These are phyloP conservation scores for Lordiphosa collinella DNA, from an alignment of 1,140 invertebrate species.

Conservation along the genomic window DNA sequence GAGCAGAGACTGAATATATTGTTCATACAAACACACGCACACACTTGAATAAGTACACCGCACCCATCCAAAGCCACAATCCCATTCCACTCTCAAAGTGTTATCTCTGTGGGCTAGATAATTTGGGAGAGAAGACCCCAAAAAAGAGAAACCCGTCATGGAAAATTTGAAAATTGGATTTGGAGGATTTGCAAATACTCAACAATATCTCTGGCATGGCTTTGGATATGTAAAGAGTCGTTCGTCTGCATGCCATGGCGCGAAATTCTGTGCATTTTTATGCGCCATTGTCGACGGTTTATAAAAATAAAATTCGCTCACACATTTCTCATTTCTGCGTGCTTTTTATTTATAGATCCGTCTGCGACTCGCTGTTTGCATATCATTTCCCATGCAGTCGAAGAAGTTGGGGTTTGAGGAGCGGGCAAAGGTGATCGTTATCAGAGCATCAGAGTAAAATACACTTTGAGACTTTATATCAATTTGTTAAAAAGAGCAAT, in stretches of 20 bases:
- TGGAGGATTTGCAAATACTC: slow-evolving; percentile 12
- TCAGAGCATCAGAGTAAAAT: slow-evolving; percentile 9
- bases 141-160: slow-evolving; percentile 42
- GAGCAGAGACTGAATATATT: slow-evolving; percentile 45
- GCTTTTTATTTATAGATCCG: slow-evolving; percentile 59
- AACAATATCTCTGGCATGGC: slow-evolving; percentile 12
- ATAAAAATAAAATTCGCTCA: slow-evolving; percentile 54
- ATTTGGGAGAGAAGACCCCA: slow-evolving; percentile 22
- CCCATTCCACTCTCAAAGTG: slow-evolving; percentile 4
- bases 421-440: slow-evolving; percentile 27
- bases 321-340: slow-evolving; percentile 55
- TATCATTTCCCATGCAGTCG: slow-evolving; percentile 70
- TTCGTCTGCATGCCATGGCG: slow-evolving; percentile 41
- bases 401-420: not conserved
- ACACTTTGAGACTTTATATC: no score
- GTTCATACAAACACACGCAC: slow-evolving; percentile 6
- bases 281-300: slow-evolving; percentile 48
- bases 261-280: slow-evolving; percentile 60
- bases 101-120: slow-evolving; percentile 25
- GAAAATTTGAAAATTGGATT: slow-evolving; percentile 54
- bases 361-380: slow-evolving; percentile 50
- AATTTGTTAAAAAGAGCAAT: no score
- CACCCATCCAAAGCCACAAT: slow-evolving; percentile 18
- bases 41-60: slow-evolving; percentile 17
- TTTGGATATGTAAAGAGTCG: slow-evolving; percentile 24